Percentiles rank a stretch among this genome's conserved stretches.
Evolutionary conservation across 1,140 invertebrate species (phyloP).

Genomic region (Trachelipus rathkii): DNA sequence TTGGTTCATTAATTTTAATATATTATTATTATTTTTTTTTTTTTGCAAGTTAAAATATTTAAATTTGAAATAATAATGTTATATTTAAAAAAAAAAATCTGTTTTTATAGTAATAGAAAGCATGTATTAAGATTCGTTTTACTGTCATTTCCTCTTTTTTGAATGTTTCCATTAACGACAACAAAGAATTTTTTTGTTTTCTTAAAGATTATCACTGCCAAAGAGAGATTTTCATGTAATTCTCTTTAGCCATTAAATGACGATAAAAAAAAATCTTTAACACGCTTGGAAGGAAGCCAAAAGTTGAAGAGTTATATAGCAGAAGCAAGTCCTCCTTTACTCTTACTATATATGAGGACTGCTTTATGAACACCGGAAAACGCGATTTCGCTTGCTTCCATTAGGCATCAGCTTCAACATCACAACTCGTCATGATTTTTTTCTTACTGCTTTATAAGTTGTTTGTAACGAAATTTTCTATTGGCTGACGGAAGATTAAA

Average conservation of each 20-base stretch:
- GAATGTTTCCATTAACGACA: no score
- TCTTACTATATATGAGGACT: neutral
- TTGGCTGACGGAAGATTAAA: neutral
- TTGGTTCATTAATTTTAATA: no score
- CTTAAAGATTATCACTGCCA: neutral
- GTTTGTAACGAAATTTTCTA: neutral
- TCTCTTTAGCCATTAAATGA: neutral
- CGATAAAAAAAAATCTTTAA: neutral
- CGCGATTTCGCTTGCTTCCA: neutral
- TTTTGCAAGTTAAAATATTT: no score
- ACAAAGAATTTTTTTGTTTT: no score
- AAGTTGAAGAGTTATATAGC: neutral
- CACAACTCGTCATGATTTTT: neutral
- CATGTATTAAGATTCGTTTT: no score
- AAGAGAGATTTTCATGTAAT: neutral
- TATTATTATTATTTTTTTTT: no score
- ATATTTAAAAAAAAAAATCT: no score
- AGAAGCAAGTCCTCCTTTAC: neutral
- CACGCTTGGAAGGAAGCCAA: constrained; percentile 5
- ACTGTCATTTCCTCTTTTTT: no score
- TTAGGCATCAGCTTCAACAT: constrained; percentile 12
- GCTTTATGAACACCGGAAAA: constrained; percentile 12
- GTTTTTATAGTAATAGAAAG: no score
- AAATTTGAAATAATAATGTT: no score
- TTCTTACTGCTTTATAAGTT: neutral